Conservation (phyloP, 2,888 invertebrate genomes). For the Cataglyphis cursor region DNA sequence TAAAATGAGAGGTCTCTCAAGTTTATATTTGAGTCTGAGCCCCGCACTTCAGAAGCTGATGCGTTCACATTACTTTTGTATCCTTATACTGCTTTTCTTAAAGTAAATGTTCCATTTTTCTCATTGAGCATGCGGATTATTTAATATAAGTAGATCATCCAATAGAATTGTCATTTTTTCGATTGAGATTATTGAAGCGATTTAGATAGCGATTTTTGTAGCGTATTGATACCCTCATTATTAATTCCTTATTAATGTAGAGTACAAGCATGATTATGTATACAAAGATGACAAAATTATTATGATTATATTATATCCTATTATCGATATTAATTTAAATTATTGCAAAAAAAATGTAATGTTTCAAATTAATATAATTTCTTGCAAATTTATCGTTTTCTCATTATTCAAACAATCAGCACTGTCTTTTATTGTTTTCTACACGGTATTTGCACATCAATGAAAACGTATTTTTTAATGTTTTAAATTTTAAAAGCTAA, state of each 20-base stretch:
- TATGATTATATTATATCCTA: neutral
- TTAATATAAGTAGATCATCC: neutral
- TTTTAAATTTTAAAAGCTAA: neutral
- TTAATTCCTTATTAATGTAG: constrained; percentile 22
- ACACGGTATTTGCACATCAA: neutral
- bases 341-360: neutral
- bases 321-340: neutral
- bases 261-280: constrained; percentile 1
- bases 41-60: constrained; percentile 8
- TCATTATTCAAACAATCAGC: neutral
- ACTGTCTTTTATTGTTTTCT: neutral
- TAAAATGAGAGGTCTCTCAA: constrained; percentile 2
- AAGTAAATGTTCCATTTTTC: constrained; percentile 16
- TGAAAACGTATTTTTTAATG: neutral
- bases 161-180: neutral
- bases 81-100: neutral
- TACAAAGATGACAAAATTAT: neutral
- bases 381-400: neutral
- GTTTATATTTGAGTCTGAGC: constrained; percentile 28
- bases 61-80: neutral
- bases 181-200: neutral
- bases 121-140: constrained; percentile 26
- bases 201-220: neutral
- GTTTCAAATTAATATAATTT: neutral
- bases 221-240: neutral